A percentile compares a stretch with the other conserved stretches of the same genome.
Conservation (phyloP, 53 echinoderm and acorn worm species). For the Temnopleurus reevesii region DNA sequence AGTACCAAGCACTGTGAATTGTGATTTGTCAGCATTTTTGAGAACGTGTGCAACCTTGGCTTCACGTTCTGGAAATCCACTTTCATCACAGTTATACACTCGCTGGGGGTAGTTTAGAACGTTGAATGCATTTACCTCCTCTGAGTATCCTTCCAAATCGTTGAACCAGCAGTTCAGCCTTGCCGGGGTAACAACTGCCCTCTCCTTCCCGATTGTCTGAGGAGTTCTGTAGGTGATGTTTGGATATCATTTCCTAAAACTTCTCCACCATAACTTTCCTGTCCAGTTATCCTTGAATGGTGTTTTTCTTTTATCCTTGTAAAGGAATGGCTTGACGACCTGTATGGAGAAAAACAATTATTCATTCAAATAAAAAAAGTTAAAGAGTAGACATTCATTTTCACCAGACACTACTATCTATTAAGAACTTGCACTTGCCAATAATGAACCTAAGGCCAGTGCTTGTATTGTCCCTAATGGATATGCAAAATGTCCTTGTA, state of each 20-base stretch:
- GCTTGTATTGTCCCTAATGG: too few relatives aligned
- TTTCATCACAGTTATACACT: slow-evolving; percentile 70
- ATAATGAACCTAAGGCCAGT: too few relatives aligned
- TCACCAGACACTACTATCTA: too few relatives aligned
- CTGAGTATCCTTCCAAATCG: background rate
- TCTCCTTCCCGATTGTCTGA: slow-evolving; percentile 54
- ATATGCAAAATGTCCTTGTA: too few relatives aligned
- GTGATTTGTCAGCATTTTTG: too few relatives aligned
- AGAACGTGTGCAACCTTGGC: too few relatives aligned
- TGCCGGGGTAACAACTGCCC: slow-evolving; percentile 50
- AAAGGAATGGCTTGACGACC: slow-evolving; percentile 38
- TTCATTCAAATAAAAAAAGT: too few relatives aligned
- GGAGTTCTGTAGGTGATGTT: slow-evolving; percentile 22
- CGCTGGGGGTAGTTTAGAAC: slow-evolving; percentile 47
- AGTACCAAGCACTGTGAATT: too few relatives aligned
- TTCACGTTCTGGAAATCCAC: too few relatives aligned
- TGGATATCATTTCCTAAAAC: slow-evolving; percentile 36
- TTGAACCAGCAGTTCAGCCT: slow-evolving; percentile 65
- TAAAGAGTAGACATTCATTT: too few relatives aligned
- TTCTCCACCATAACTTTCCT: slow-evolving; percentile 31
- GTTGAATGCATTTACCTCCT: background rate
- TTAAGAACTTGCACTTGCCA: too few relatives aligned
- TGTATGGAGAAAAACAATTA: too few relatives aligned
- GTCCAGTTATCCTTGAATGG: slow-evolving; percentile 48
- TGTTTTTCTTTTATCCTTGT: slow-evolving; percentile 4